Evolutionary conservation across 2,113 vertebrate genomes (phyloP).

Genomic region (Chaetorhynchus papuensis): DNA sequence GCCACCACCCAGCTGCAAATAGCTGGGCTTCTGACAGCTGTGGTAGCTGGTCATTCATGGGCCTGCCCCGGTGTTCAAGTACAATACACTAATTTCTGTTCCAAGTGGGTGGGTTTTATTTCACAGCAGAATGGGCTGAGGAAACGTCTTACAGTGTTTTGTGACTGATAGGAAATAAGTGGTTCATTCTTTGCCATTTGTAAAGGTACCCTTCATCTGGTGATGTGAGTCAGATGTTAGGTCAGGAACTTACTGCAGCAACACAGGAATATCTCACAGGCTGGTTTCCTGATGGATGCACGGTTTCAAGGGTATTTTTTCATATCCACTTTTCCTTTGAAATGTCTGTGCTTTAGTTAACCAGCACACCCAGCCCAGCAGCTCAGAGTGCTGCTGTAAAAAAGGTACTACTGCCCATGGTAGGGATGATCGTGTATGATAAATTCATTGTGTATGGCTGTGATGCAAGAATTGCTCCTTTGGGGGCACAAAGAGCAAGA

Average conservation of each 20-base stretch:
- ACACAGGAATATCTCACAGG: neutral
- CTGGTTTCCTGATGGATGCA: neutral
- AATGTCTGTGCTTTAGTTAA: neutral
- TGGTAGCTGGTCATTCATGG: neutral
- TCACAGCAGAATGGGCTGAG: neutral
- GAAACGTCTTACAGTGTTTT: neutral
- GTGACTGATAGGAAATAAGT: neutral
- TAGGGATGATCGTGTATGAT: neutral
- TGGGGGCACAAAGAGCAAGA: neutral
- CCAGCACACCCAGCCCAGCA: neutral
- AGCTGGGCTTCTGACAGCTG: neutral
- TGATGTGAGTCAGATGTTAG: neutral
- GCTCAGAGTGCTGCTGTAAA: neutral
- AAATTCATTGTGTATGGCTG: neutral
- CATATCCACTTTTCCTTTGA: constrained; percentile 1
- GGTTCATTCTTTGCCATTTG: neutral
- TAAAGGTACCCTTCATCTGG: neutral
- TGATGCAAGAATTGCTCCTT: neutral
- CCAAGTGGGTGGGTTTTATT: neutral
- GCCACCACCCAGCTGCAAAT: neutral
- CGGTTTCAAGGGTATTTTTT: neutral
- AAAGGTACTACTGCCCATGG: neutral
- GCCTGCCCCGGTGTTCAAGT: neutral
- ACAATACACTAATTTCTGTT: neutral
- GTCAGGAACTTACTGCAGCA: neutral